phyloP scores from a whole-genome alignment of 2,113 vertebrate species.

The Thamnophis sirtalis region DNA sequence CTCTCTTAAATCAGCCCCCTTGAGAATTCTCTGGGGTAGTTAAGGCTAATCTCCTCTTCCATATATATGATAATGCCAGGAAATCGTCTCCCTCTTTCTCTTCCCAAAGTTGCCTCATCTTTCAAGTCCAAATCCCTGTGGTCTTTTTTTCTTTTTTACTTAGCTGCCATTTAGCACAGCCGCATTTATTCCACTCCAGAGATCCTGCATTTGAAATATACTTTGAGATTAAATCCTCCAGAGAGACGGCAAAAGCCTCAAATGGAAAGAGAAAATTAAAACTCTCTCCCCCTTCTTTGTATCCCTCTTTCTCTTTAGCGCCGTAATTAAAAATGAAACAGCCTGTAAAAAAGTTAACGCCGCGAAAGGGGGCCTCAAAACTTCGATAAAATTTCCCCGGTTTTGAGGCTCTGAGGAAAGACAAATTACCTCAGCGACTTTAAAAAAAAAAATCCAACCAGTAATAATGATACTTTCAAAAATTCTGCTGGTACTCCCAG shows the following conservation, averaged over 20 bases:
- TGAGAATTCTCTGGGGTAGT: slow-evolving; percentile 4
- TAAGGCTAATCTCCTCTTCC: slow-evolving; percentile 25
- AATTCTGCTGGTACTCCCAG: neutral
- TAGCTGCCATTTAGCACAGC: slow-evolving; percentile 50
- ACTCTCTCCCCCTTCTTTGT: neutral
- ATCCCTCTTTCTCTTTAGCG: slow-evolving; percentile 38
- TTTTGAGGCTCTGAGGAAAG: slow-evolving; percentile 37
- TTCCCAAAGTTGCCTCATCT: slow-evolving; percentile 20
- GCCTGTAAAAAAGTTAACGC: slow-evolving; percentile 51
- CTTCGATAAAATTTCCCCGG: slow-evolving; percentile 53
- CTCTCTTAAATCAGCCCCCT: slow-evolving; percentile 15
- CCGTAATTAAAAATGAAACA: slow-evolving; percentile 64
- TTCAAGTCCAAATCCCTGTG: slow-evolving; percentile 52
- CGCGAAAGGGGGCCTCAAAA: slow-evolving; percentile 43
- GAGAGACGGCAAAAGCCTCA: slow-evolving; percentile 57
- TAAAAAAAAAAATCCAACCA: neutral
- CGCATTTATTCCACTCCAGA: slow-evolving; percentile 65
- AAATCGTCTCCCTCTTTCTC: neutral
- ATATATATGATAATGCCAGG: neutral
- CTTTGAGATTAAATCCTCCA: slow-evolving; percentile 58
- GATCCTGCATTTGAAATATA: slow-evolving; percentile 58
- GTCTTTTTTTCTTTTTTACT: slow-evolving; percentile 25
- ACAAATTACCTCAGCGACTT: slow-evolving; percentile 1
- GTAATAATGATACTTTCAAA: neutral
- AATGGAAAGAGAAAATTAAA: slow-evolving; percentile 59